A percentile compares a stretch with the other conserved stretches of the same genome.
Conservation (phyloP, 2,113 vertebrate genomes). For the Seriola quinqueradiata region DNA sequence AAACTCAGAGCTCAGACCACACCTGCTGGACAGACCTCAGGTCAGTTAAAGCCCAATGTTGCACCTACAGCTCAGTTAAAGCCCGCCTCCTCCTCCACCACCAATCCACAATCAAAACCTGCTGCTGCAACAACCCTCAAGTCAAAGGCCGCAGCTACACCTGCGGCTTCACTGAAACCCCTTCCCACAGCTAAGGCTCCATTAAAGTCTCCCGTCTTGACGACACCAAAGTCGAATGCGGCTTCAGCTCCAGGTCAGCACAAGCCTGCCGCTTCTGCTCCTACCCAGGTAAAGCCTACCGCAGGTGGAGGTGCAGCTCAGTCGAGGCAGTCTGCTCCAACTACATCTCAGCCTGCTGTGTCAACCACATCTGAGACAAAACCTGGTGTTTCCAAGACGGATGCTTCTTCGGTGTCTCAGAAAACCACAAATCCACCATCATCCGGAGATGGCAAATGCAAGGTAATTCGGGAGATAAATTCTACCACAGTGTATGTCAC, state of each 20-base stretch:
- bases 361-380: constrained; percentile 35
- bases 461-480: constrained; percentile 64
- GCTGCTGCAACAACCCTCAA: background rate
- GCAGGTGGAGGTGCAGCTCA: background rate
- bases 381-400: constrained; percentile 17
- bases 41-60: constrained; percentile 53
- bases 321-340: constrained; percentile 14
- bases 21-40: constrained; percentile 53
- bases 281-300: constrained; percentile 34
- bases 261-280: constrained; percentile 30
- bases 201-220: constrained; percentile 30
- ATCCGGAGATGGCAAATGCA: constrained; percentile 47
- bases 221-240: constrained; percentile 16
- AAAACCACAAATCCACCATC: constrained; percentile 7
- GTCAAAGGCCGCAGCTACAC: constrained; percentile 18
- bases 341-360: constrained; percentile 15
- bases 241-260: constrained; percentile 30
- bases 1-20: constrained; percentile 47
- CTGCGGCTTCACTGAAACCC: constrained; percentile 33
- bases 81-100: background rate
- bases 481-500: background rate
- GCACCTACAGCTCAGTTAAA: constrained; percentile 43
- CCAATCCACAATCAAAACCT: constrained; percentile 35
- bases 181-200: background rate
- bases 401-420: constrained; percentile 17